Conservation (phyloP, 1,140 invertebrate species). For the Tenebrio molitor region DNA sequence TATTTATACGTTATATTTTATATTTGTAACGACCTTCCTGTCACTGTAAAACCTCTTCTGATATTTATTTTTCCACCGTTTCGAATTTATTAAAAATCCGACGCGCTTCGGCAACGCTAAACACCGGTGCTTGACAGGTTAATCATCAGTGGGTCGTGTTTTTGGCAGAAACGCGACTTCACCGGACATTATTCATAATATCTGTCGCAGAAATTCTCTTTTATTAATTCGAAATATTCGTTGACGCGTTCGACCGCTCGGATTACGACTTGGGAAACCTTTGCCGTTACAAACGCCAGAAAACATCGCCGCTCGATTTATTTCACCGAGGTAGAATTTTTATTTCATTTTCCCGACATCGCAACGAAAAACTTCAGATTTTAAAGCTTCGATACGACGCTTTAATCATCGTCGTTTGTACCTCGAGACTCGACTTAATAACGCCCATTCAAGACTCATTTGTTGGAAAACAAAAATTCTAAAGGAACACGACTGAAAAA, state of each 20-base stretch:
- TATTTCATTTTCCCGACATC: background rate
- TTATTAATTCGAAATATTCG: constrained; percentile 28
- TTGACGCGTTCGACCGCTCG: constrained; percentile 13
- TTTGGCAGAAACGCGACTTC: constrained; percentile 16
- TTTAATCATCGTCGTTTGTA: constrained; percentile 2
- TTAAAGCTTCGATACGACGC: constrained; percentile 14
- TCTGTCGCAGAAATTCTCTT: background rate
- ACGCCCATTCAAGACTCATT: too few species aligned
- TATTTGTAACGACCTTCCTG: too few species aligned
- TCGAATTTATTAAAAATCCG: constrained; percentile 24
- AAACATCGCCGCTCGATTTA: constrained; percentile 26
- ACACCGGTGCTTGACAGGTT: constrained; percentile 11
- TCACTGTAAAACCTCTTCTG: too few species aligned
- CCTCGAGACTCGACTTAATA: too few species aligned
- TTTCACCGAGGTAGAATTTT: constrained; percentile 7
- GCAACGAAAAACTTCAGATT: background rate
- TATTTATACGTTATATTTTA: too few species aligned
- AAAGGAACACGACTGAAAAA: too few species aligned
- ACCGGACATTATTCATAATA: background rate
- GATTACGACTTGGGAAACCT: constrained; percentile 24
- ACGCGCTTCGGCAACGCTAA: background rate
- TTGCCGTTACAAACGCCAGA: constrained; percentile 29
- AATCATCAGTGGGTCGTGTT: constrained; percentile 18
- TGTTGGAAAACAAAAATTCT: background rate
- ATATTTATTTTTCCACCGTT: constrained; percentile 13